Evolutionary conservation across 2,888 invertebrate genomes (phyloP), one percentile per base, ranked within the genome.

Genomic region (Hyposoter dolosus): DNA sequence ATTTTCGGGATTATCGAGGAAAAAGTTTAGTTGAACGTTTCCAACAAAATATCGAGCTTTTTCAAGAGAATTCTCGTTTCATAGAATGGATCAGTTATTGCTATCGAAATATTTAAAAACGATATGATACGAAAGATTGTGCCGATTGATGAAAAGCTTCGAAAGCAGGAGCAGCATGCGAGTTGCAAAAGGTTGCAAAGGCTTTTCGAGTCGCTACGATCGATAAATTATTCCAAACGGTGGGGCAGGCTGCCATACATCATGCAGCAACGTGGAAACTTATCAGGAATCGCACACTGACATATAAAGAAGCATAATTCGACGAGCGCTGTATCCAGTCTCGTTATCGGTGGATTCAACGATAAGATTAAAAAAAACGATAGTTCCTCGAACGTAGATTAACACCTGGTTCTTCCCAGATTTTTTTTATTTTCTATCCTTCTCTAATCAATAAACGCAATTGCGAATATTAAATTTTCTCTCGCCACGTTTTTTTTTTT

Each of bases 321-420:
- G 28, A 68, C 40, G 66, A 43, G 15, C 32, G 66, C 40, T 60
- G 23, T 66, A 74, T 43, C 40, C 40, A 28, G 56, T 32, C 40
- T 35, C 40, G 56, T 82, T 68, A 82, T 82, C 81, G 68, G 56
- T 15, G 66, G 68, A 75, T 50, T 74, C 28, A 15, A 53, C 23
- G 60, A 82, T 82, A 75, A 82, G 81, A 74, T 75, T 40, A 47
- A 76, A 19, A 65, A 65, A 40, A 66, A 66, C 53, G 75, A 81
- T 65, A 74, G 50, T 23, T 23, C 1, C 50, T 65, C 43, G 45
- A 56, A 56, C 17, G 35, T n/a, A 66, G 74, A 82, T 81, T 28
- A 74, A 75, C 75, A 75, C 66, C 74, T 68, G 81, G 66, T 7
- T n/a, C 43, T 82, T 75, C 75, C 23, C 43, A n/a, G 43, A 15